These are phyloP conservation scores for Octonoba sinensis DNA, from an alignment of 2,888 invertebrate genomes.

Conservation along the genomic window DNA sequence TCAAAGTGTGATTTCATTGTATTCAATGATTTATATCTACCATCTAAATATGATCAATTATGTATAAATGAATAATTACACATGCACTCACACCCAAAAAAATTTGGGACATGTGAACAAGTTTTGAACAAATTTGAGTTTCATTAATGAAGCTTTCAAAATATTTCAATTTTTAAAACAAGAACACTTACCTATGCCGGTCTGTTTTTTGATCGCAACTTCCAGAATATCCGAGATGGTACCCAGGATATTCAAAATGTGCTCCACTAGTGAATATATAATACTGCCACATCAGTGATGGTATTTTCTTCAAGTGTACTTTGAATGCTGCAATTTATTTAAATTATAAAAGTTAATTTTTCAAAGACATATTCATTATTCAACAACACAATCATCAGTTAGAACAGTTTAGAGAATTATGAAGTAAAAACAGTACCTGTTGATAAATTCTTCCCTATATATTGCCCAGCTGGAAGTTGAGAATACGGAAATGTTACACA, in stretches of 20 bases:
- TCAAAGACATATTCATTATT: background rate
- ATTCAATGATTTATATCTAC: too few relatives aligned
- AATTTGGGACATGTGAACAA: background rate
- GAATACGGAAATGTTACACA: slow-evolving; percentile 47
- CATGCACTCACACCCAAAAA: background rate
- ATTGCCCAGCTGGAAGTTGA: slow-evolving; percentile 36
- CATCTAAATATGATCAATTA: too few relatives aligned
- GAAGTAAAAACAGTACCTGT: slow-evolving; percentile 27
- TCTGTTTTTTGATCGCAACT: slow-evolving; percentile 70
- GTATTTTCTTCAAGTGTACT: slow-evolving; percentile 41
- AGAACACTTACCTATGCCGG: slow-evolving; percentile 70
- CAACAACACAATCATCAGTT: background rate
- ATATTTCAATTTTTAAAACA: too few relatives aligned
- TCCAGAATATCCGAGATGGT: slow-evolving; percentile 68
- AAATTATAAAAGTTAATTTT: background rate
- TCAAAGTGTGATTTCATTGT: too few relatives aligned
- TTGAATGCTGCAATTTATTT: slow-evolving; percentile 13
- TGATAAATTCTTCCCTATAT: slow-evolving; percentile 46
- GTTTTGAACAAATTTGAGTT: background rate
- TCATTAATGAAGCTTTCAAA: too few relatives aligned
- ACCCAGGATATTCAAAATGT: slow-evolving; percentile 74
- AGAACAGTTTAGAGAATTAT: background rate
- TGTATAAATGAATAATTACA: too few relatives aligned
- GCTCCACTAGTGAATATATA: slow-evolving; percentile 73
- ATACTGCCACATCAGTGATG: slow-evolving; percentile 72